Evolutionary conservation across 2,113 vertebrate genomes (phyloP).

Genomic region (Ondatra zibethicus): DNA sequence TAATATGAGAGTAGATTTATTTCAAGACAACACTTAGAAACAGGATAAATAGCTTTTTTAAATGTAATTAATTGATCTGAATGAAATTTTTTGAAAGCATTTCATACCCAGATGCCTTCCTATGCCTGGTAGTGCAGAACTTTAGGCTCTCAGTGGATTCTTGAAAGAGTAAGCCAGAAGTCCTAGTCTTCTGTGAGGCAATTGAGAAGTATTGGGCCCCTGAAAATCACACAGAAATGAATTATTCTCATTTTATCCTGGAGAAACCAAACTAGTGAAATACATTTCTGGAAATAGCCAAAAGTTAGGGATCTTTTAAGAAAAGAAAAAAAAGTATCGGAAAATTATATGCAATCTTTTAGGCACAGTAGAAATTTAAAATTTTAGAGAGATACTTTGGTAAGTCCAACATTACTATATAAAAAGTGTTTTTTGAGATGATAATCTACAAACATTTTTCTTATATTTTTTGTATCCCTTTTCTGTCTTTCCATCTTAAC

Average conservation of each 20-base stretch:
- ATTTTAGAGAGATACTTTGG: conserved; percentile 5
- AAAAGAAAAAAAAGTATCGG: conserved; percentile 4
- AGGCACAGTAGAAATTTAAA: conserved; percentile 26
- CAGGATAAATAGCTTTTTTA: conserved; percentile 31
- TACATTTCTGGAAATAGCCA: conserved; percentile 20
- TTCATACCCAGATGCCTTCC: conserved; percentile 3
- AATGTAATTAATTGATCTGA: conserved; percentile 35
- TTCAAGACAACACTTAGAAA: conserved; percentile 11
- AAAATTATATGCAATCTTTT: conserved; percentile 37
- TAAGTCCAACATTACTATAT: conserved; percentile 2
- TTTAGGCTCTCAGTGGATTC: background rate
- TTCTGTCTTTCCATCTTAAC: background rate
- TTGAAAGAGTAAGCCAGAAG: conserved; percentile 35
- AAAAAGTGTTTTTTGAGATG: background rate
- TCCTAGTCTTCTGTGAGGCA: background rate
- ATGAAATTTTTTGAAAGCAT: background rate
- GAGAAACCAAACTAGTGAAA: conserved; percentile 1
- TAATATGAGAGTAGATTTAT: background rate
- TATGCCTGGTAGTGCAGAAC: background rate
- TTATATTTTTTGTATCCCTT: background rate
- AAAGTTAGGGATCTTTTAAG: conserved; percentile 16
- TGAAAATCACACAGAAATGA: conserved; percentile 25
- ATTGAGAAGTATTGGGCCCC: background rate
- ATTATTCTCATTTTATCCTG: conserved; percentile 13
- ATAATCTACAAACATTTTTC: background rate